Percentiles rank a stretch among this genome's conserved stretches.
Conservation (phyloP, 2,888 invertebrate genomes). For the Macrosoma leucophasiata region DNA sequence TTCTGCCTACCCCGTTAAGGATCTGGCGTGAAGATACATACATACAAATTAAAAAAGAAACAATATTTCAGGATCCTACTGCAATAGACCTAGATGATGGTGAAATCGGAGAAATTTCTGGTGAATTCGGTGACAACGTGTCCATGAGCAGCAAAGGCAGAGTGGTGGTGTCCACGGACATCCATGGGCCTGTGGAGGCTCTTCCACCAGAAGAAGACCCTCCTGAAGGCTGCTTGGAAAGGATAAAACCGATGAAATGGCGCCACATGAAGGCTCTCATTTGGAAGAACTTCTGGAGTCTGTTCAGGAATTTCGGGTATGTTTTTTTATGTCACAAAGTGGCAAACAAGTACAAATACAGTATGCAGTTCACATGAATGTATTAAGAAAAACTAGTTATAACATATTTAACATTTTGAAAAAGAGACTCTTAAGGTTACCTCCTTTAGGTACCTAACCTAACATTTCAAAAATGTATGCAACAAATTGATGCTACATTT, state of each 20-base stretch:
- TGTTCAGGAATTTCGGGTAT: constrained; percentile 89
- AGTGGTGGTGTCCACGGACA: constrained; percentile 77
- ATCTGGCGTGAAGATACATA: too few species aligned
- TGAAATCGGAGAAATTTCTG: constrained; percentile 85
- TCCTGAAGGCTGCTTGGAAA: constrained; percentile 69
- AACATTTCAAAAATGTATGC: too few species aligned
- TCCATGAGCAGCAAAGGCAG: constrained; percentile 84
- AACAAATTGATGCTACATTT: too few species aligned
- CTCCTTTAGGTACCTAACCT: too few species aligned
- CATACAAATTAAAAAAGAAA: too few species aligned
- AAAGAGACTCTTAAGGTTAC: too few species aligned
- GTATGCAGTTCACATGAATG: too few species aligned
- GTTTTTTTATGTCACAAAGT: too few species aligned
- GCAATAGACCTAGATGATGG: constrained; percentile 80
- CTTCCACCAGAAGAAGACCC: constrained; percentile 82
- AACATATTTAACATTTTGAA: too few species aligned
- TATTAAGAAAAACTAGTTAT: too few species aligned
- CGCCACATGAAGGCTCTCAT: constrained; percentile 87
- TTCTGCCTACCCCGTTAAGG: too few species aligned
- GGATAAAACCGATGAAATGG: constrained; percentile 79
- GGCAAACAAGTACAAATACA: too few species aligned
- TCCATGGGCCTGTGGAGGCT: constrained; percentile 67
- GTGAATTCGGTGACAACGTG: constrained; percentile 90
- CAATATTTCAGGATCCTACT: constrained; percentile 71
- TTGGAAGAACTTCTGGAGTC: constrained; percentile 92